Percentiles rank a stretch among this genome's conserved stretches.
phyloP scores from a whole-genome alignment of 2,888 invertebrate species.

The Kuschelorhynchus macadamiae region DNA sequence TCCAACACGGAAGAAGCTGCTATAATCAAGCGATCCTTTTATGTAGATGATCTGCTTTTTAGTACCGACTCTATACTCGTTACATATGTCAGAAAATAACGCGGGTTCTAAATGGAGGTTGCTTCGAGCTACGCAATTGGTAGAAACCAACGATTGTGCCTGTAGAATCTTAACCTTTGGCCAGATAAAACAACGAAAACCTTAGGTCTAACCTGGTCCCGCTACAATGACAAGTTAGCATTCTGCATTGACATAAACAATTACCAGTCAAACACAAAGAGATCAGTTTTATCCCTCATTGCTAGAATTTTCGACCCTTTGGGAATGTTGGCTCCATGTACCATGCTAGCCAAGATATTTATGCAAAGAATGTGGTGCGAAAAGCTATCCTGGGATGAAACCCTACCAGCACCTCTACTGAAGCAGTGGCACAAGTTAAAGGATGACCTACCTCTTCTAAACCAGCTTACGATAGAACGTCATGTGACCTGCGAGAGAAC shows the following conservation, averaged over 20 bases:
- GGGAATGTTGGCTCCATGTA: slow-evolving; percentile 23
- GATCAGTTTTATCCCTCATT: slow-evolving; percentile 24
- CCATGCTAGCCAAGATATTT: slow-evolving; percentile 29
- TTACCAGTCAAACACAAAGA: slow-evolving; percentile 20
- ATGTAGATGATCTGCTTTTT: slow-evolving; percentile 35
- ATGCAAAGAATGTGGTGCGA: slow-evolving; percentile 32
- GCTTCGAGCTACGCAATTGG: slow-evolving; percentile 19
- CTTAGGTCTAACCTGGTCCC: slow-evolving; percentile 22
- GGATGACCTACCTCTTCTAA: slow-evolving; percentile 14
- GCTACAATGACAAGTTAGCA: slow-evolving; percentile 2
- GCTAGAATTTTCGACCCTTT: slow-evolving; percentile 33
- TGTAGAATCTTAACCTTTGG: slow-evolving; percentile 18
- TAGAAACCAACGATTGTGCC: background rate
- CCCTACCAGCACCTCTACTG: slow-evolving; percentile 8
- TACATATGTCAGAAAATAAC: slow-evolving; percentile 32
- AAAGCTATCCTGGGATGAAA: slow-evolving; percentile 36
- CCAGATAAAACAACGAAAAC: slow-evolving; percentile 21
- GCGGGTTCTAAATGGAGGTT: slow-evolving; percentile 21
- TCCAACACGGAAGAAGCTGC: slow-evolving; percentile 25
- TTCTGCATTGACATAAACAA: slow-evolving; percentile 2
- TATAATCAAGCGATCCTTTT: slow-evolving; percentile 33
- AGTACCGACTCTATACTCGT: slow-evolving; percentile 27
- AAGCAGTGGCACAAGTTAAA: slow-evolving; percentile 10
- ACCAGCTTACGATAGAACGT: slow-evolving; percentile 3
- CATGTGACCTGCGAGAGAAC: background rate